Percentiles rank a stretch among this genome's conserved stretches.
These are phyloP conservation scores for Oryctes rhinoceros DNA, from an alignment of 1,140 invertebrate genomes.

Conservation along the genomic window DNA sequence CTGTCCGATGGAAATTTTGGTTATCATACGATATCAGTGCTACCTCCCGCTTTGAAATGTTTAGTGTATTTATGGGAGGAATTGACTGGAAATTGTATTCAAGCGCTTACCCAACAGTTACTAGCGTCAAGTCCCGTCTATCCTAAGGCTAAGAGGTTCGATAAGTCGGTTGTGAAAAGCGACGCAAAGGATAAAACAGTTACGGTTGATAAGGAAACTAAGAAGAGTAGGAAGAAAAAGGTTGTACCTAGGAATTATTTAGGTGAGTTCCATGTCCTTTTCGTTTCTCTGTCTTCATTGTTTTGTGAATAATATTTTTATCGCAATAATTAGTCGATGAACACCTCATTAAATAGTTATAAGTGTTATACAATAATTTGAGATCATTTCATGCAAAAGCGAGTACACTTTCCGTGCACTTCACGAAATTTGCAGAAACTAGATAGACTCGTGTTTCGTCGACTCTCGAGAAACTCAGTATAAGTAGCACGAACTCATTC, in stretches of 20 bases:
- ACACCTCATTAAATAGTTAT: too few species aligned
- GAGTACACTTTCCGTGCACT: too few species aligned
- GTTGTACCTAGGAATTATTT: conserved; percentile 60
- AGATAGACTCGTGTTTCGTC: too few species aligned
- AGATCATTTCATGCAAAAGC: too few species aligned
- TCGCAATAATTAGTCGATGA: too few species aligned
- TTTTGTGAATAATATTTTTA: too few species aligned
- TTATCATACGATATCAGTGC: conserved; percentile 71
- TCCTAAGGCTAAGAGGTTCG: conserved; percentile 58
- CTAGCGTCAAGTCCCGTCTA: conserved; percentile 62
- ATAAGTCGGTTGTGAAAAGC: conserved; percentile 52
- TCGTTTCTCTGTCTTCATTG: too few species aligned
- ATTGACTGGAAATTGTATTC: conserved; percentile 74
- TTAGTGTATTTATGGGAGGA: conserved; percentile 90
- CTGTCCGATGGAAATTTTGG: conserved; percentile 51
- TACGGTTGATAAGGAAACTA: conserved; percentile 64
- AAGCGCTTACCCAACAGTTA: conserved; percentile 71
- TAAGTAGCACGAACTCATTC: too few species aligned
- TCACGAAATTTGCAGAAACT: too few species aligned
- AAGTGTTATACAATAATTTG: background rate
- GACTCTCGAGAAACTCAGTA: too few species aligned
- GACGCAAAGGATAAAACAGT: conserved; percentile 61
- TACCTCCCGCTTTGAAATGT: conserved; percentile 87
- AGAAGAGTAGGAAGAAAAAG: conserved; percentile 68
- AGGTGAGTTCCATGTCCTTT: conserved; percentile 49